Evolutionary conservation across 2,113 vertebrate species (phyloP).

Genomic region (Pterocles gutturalis): DNA sequence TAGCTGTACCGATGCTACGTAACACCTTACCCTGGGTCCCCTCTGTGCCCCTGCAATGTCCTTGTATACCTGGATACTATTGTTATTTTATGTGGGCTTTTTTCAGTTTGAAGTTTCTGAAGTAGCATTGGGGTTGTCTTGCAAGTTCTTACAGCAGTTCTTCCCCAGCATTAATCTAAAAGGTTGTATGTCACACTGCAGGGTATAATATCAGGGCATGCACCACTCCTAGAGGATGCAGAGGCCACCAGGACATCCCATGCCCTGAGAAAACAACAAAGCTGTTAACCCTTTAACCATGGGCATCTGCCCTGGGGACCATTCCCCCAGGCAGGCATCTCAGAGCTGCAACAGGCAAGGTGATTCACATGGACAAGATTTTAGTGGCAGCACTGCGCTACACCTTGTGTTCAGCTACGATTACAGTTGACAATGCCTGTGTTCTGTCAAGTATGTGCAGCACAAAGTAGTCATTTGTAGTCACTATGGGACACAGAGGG

Average conservation of each 20-base stretch:
- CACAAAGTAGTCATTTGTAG: not conserved
- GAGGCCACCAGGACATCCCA: not conserved
- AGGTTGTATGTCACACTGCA: not conserved
- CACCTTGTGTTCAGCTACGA: not conserved
- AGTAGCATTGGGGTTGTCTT: not conserved
- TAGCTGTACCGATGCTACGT: not conserved
- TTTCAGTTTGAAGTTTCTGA: not conserved
- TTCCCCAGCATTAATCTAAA: not conserved
- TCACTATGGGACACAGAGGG: not conserved
- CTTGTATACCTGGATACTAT: not conserved
- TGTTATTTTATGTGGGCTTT: not conserved
- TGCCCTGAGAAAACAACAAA: not conserved
- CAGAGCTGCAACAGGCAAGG: not conserved
- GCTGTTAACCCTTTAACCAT: not conserved
- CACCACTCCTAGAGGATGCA: not conserved
- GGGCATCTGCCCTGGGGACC: not conserved
- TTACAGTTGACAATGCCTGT: not conserved
- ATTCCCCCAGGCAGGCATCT: not conserved
- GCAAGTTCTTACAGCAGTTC: not conserved
- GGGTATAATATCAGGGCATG: not conserved
- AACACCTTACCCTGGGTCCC: not conserved
- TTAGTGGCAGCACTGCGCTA: not conserved
- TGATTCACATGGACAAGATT: not conserved
- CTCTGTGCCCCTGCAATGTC: not conserved
- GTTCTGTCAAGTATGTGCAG: not conserved